These are phyloP conservation scores for Liopterus haemorrhoidalis DNA, from an alignment of 2,888 invertebrate genomes.

Conservation along the genomic window DNA sequence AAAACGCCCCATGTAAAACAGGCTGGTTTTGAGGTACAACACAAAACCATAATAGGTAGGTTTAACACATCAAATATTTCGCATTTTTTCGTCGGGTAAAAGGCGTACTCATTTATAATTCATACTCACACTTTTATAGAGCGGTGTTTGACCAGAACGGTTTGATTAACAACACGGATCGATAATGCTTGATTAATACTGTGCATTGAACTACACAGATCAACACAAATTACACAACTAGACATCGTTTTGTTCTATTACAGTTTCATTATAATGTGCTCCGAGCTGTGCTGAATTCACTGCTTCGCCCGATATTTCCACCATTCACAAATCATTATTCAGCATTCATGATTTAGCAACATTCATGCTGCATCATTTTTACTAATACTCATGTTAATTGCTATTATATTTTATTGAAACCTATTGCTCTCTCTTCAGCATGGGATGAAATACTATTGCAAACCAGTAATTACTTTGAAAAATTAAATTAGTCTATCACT, in stretches of 20 bases:
- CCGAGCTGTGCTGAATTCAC: too few relatives aligned
- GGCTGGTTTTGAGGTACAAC: slow-evolving; percentile 46
- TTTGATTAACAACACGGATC: slow-evolving; percentile 19
- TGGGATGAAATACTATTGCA: too few relatives aligned
- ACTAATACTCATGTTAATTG: too few relatives aligned
- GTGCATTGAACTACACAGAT: slow-evolving; percentile 19
- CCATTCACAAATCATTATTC: too few relatives aligned
- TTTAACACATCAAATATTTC: slow-evolving; percentile 47
- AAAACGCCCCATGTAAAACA: slow-evolving; percentile 16
- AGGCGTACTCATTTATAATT: slow-evolving; percentile 23
- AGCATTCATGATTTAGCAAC: too few relatives aligned
- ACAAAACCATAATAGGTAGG: slow-evolving; percentile 46
- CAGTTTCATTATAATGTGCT: slow-evolving; percentile 21
- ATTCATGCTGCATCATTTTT: too few relatives aligned
- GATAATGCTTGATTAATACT: slow-evolving; percentile 21
- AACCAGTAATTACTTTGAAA: too few relatives aligned
- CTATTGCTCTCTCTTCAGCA: too few relatives aligned
- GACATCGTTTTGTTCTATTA: slow-evolving; percentile 23
- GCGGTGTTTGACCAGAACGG: too few relatives aligned
- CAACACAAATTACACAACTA: slow-evolving; percentile 22
- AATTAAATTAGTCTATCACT: too few relatives aligned
- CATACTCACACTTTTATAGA: slow-evolving; percentile 18
- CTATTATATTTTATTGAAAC: too few relatives aligned
- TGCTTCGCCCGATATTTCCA: too few relatives aligned
- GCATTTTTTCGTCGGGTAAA: slow-evolving; percentile 44